Evolutionary conservation across 2,113 vertebrate genomes (phyloP), one percentile per base, ranked within the genome.

Genomic region (Coryphaenoides rupestris): DNA sequence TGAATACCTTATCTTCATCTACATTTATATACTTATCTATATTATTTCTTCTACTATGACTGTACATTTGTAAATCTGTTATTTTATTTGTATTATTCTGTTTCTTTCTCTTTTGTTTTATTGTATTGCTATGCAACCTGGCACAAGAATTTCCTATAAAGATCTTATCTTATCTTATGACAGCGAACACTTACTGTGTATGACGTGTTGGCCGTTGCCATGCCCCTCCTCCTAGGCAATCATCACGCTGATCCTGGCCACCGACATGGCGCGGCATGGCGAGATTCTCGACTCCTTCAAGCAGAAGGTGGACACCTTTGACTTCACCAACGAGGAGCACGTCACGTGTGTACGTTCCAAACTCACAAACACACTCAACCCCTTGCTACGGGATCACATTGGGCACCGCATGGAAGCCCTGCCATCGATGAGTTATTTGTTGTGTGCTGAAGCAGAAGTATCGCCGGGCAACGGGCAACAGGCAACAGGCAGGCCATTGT

Each of bases 261-360:
- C 97, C 0, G 97, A 99, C 85, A 99, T 99, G 97, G 96, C 95
- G 1, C 85, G 92, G 67, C 97, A 99, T 0, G 93, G 93, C 0
- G 97, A 99, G 83, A 98, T 99, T 65, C 83, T 99, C 69, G 95
- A 98, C 53, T 92, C n/a, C 50, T 99, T 99, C 81, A 99, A 96
- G 78, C 93, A 94, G 60, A 95, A 95, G 78, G 86, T 94, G 86
- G 92, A 96, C 75, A 91, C 86, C 73, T 99, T 99, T 74, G 94
- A 98, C 87, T 99, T 95, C 80, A 89, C 91, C 78, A 95, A 94
- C n/a, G 93, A 97, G 70, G 96, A 98, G 73, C 95, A 99, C 72
- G 77, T n/a, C 75, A 94, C 89, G 58, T 94, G 92, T 66, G 96
- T 99, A 89, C 68, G 94, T 88, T 70, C 28, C 7, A 12, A 12